Percentiles rank a stretch among this genome's conserved stretches.
These are phyloP conservation scores for Otis tarda DNA, from an alignment of 2,113 vertebrate genomes.

Conservation along the genomic window DNA sequence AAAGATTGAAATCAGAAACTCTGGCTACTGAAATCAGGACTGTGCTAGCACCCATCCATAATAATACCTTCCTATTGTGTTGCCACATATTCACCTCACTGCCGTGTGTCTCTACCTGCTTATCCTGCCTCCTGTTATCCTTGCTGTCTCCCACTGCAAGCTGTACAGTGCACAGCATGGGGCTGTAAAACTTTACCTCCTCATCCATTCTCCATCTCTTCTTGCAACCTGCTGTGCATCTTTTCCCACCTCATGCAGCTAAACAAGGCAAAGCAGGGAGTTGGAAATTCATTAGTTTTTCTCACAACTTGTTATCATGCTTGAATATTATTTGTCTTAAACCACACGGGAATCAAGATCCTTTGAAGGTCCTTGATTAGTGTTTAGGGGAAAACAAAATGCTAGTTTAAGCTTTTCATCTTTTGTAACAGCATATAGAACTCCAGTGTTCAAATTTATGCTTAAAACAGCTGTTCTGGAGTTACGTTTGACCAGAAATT, in stretches of 20 bases:
- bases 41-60: background rate
- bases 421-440: background rate
- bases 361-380: constrained; percentile 17
- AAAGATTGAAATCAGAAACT: background rate
- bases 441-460: background rate
- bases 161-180: background rate
- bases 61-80: background rate
- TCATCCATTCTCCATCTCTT: background rate
- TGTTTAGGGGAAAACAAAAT: background rate
- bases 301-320: background rate
- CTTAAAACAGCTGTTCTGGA: background rate
- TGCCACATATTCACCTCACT: background rate
- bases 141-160: background rate
- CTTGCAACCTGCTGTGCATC: background rate
- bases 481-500: background rate
- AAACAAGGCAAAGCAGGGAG: background rate
- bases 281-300: background rate
- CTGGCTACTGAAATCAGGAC: background rate
- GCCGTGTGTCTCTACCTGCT: background rate
- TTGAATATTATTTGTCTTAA: background rate
- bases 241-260: background rate
- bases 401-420: background rate
- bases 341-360: background rate
- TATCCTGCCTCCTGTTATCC: background rate
- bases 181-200: background rate